phyloP scores from a whole-genome alignment of 2,888 invertebrate species.

The Xestia rhomboidea region DNA sequence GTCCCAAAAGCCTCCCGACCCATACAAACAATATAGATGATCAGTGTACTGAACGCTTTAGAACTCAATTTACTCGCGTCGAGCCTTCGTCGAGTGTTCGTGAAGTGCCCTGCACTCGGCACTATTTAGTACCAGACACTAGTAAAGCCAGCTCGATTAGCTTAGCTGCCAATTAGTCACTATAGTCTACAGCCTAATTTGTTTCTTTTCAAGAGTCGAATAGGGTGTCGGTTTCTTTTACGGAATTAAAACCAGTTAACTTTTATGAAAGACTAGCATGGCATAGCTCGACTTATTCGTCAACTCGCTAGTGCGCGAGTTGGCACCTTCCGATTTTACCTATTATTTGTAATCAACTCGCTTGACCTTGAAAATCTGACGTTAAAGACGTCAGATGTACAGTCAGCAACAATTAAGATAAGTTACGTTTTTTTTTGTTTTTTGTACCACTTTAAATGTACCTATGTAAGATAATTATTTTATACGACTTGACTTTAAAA shows the following conservation, averaged over 20 bases:
- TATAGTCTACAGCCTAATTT: not conserved
- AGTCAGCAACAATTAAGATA: no score
- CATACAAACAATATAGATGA: conserved; percentile 7
- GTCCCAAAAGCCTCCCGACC: no score
- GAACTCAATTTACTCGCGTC: conserved; percentile 36
- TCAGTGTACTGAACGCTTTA: conserved; percentile 12
- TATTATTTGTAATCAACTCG: no score
- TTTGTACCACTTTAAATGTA: no score
- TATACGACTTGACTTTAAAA: no score
- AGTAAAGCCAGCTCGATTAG: conserved; percentile 6
- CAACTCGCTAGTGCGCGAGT: no score
- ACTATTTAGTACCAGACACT: conserved; percentile 10
- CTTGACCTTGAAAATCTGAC: no score
- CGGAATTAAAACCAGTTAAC: not conserved
- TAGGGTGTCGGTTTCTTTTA: not conserved
- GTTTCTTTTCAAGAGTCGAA: not conserved
- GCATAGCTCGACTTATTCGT: no score
- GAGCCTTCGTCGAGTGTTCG: not conserved
- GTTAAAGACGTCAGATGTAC: no score
- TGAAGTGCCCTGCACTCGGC: conserved; percentile 9
- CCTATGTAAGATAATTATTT: no score
- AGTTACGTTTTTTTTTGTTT: no score
- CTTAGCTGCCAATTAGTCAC: conserved; percentile 24
- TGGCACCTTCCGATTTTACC: no score
- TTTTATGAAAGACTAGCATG: not conserved